Base-by-base conservation (phyloP, 2,113 vertebrate genomes). In the Mungos mungo region DNA sequence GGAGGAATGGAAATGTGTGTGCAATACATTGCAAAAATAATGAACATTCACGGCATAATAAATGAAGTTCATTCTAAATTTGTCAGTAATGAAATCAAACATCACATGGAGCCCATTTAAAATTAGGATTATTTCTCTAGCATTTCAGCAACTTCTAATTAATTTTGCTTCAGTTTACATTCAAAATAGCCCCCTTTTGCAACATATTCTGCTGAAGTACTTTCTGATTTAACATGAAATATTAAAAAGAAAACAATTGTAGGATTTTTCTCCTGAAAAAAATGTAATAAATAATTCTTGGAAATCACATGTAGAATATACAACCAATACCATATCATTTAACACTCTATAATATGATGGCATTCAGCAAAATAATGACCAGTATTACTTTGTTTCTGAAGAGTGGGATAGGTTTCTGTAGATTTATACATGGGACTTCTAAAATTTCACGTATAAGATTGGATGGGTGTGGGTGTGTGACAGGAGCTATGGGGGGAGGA, bases 1-100 rank as follows among this genome's bases (percentile, higher is more conserved):
- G 98, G 97, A 95, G 96, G 97, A 98, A 98, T 98, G 98, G 98
- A 98, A 99, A 98, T 97, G 96, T 97, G 98, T 98, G 98, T 98
- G 98, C 89, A 94, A 97, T 98, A 97, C 97, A 95, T 98, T 98
- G 98, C 96, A 98, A 98, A 99, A 98, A 98, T 98, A 99, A 98
- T 98, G 98, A 98, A 98, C 94, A 71, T 98, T 98, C 97, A 95
- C 72, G 27, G 97, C 90, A 95, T 96, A 97, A 98, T 91, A 98
- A 98, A 97, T 95, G 97, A 98, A 98, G 90, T 38, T 95, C 86
- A 47, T 97, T 96, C 97, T 97, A 90, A 97, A 98, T 98, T 93
- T 95, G 87, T 98, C 97, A 72, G 89, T 97, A 98, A 98, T 45
- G 74, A 98, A 98, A 96, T 94, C 97, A 97, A 98, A 95, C 97